Conservation (phyloP, 30 jellyfish, hydroid and myxozoan genomes). For the Aurelia sp. region DNA sequence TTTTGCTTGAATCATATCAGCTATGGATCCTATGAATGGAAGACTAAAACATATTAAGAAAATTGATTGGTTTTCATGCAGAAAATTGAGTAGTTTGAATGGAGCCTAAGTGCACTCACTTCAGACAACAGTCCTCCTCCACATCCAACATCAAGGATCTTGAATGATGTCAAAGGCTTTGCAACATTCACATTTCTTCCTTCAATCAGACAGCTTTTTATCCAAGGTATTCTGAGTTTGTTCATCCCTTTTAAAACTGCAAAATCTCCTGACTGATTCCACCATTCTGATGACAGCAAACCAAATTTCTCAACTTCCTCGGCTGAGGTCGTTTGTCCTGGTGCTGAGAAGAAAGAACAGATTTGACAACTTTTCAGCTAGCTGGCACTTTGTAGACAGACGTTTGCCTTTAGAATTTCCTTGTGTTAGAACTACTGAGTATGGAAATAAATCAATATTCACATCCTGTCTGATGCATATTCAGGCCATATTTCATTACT, state of each 20-base stretch:
- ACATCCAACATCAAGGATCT: conserved; percentile 92
- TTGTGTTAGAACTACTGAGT: too few relatives aligned
- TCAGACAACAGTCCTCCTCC: conserved; percentile 96
- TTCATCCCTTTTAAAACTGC: conserved; percentile 78
- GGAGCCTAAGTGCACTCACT: conserved; percentile 34
- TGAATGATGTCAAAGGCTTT: conserved; percentile 64
- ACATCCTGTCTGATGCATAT: too few relatives aligned
- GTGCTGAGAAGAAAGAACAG: neutral
- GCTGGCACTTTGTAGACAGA: too few relatives aligned
- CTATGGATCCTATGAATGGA: too few relatives aligned
- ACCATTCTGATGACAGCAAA: conserved; percentile 75
- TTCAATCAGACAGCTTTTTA: conserved; percentile 30
- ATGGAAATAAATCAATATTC: too few relatives aligned
- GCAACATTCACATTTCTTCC: conserved; percentile 8
- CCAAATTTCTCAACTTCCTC: conserved; percentile 79
- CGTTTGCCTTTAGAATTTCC: too few relatives aligned
- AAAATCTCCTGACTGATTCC: conserved; percentile 83
- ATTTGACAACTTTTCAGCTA: too few relatives aligned
- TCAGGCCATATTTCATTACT: too few relatives aligned
- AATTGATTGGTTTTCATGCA: too few relatives aligned
- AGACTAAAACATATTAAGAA: too few relatives aligned
- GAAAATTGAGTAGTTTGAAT: neutral
- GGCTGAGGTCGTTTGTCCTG: conserved; percentile 46
- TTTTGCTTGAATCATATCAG: too few relatives aligned
- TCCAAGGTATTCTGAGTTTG: conserved; percentile 75